phyloP scores from a whole-genome alignment of 2,113 vertebrate species.

The Halcyon senegalensis region DNA sequence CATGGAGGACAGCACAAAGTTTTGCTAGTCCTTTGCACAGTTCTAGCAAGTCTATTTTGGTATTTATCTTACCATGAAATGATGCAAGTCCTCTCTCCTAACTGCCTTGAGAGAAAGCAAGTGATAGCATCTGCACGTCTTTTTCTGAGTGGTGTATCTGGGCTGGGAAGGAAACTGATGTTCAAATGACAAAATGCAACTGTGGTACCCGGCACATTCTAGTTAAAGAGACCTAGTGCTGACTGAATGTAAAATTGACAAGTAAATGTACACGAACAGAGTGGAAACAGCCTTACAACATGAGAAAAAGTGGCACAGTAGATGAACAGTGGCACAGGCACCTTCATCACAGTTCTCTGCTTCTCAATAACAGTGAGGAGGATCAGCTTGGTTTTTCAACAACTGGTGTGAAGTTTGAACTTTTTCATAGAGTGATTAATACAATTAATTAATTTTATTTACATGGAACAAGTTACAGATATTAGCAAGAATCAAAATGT shows the following conservation, averaged over 20 bases:
- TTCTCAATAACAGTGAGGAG: background rate
- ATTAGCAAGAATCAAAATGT: background rate
- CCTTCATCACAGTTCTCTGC: background rate
- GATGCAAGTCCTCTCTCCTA: background rate
- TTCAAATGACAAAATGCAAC: background rate
- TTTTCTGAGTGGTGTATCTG: fast-evolving
- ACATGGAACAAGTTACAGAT: constrained; percentile 9
- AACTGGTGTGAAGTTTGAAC: background rate
- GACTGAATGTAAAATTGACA: background rate
- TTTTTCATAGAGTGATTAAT: background rate
- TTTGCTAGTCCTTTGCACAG: background rate
- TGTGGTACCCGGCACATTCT: background rate
- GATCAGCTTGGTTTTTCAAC: background rate
- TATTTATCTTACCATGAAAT: background rate
- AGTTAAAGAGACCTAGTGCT: background rate
- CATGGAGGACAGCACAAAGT: background rate
- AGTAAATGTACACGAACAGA: background rate
- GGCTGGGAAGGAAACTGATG: background rate
- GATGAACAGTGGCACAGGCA: background rate
- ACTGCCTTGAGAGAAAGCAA: background rate
- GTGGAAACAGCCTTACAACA: background rate
- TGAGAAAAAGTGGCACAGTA: fast-evolving
- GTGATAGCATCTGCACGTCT: fast-evolving
- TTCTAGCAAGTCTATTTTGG: background rate
- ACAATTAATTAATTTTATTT: background rate